Conservation (phyloP, 2,888 invertebrate genomes). For the Incurvaria masculella region DNA sequence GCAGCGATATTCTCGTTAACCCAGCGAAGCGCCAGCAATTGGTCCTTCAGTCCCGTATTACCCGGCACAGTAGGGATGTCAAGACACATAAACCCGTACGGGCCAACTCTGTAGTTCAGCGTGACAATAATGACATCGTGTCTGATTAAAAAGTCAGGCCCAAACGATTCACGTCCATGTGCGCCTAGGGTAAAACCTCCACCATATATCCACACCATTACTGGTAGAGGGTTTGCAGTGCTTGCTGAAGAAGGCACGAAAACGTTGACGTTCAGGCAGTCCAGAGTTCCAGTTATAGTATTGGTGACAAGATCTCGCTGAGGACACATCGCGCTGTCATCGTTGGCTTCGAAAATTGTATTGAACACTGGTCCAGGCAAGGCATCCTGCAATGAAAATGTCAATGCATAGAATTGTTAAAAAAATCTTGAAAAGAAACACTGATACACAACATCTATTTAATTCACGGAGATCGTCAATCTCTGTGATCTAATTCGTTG, state of each 20-base stretch:
- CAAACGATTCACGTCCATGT: constrained; percentile 19
- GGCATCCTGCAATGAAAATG: constrained; percentile 23
- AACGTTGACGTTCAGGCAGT: constrained; percentile 29
- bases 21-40: constrained; percentile 29
- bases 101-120: constrained; percentile 29
- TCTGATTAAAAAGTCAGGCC: constrained; percentile 26
- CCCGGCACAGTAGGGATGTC: constrained; percentile 27
- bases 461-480: too few species aligned
- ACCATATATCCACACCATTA: constrained; percentile 30
- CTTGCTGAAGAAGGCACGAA: constrained; percentile 25
- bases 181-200: constrained; percentile 24
- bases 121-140: constrained; percentile 30
- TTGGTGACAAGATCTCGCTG: constrained; percentile 22
- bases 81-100: constrained; percentile 35
- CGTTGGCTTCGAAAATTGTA: constrained; percentile 26
- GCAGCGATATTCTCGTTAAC: constrained; percentile 28
- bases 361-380: constrained; percentile 21
- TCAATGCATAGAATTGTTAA: too few species aligned
- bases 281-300: constrained; percentile 20
- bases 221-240: constrained; percentile 24
- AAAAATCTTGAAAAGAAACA: too few species aligned
- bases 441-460: too few species aligned
- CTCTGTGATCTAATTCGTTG: too few species aligned
- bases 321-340: constrained; percentile 30
- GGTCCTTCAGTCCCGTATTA: constrained; percentile 37